These are phyloP conservation scores for Stegodyphus mimosarum DNA, from an alignment of 1,140 invertebrate species.

Conservation along the genomic window DNA sequence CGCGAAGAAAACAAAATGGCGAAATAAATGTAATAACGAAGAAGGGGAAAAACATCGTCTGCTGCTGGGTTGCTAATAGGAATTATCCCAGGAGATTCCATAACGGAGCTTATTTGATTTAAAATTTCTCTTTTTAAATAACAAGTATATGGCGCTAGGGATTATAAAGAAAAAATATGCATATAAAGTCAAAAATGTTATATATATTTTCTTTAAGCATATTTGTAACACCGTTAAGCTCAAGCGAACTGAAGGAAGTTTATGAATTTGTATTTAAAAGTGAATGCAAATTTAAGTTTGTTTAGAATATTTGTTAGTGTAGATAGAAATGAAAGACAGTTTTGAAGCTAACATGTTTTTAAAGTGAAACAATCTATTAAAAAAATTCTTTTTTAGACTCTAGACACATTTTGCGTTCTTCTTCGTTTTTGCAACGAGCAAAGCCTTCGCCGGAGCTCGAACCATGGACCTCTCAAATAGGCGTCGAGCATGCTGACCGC, in stretches of 20 bases:
- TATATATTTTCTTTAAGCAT: constrained; percentile 7
- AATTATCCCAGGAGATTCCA: constrained; percentile 47
- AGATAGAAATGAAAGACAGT: too few relatives aligned
- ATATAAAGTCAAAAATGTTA: too few relatives aligned
- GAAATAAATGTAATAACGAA: constrained; percentile 49
- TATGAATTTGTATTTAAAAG: constrained; percentile 1
- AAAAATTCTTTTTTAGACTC: too few relatives aligned
- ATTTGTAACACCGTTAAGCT: constrained; percentile 40
- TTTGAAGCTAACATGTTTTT: too few relatives aligned
- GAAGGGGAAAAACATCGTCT: constrained; percentile 33
- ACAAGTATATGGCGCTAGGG: neutral
- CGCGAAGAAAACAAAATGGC: constrained; percentile 41
- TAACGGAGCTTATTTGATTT: constrained; percentile 53
- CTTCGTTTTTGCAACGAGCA: too few relatives aligned
- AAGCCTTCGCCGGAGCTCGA: too few relatives aligned
- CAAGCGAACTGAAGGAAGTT: constrained; percentile 1
- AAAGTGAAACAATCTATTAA: too few relatives aligned
- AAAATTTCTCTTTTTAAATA: constrained; percentile 49
- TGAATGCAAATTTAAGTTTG: constrained; percentile 4
- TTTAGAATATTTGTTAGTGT: neutral
- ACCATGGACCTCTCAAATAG: too few relatives aligned
- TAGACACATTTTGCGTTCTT: too few relatives aligned
- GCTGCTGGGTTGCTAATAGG: constrained; percentile 37
- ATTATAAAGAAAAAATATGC: constrained; percentile 4
- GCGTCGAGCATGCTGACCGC: too few relatives aligned